Evolutionary conservation across 2,888 invertebrate genomes (phyloP).

Genomic region (Emmelina monodactyla): DNA sequence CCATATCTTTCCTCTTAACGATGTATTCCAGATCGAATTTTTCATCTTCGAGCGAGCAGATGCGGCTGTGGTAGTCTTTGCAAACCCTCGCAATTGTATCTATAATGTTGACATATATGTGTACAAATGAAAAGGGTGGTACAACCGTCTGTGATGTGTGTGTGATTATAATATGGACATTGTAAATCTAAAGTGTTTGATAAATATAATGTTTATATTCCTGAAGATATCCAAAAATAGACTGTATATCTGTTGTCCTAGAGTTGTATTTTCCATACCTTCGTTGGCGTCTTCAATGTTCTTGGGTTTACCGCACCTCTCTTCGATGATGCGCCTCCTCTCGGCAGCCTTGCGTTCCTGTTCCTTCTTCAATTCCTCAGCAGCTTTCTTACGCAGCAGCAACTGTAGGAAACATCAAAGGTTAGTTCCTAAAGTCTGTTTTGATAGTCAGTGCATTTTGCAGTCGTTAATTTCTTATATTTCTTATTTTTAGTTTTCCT

Average conservation of each 20-base stretch:
- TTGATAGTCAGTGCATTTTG: no score
- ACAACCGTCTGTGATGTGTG: not conserved
- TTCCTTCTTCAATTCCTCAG: slow-evolving; percentile 99
- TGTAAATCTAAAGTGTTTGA: no score
- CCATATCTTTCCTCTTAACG: slow-evolving; percentile 98
- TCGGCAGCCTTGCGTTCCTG: slow-evolving; percentile 99
- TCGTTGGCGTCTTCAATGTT: slow-evolving; percentile 91
- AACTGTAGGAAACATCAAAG: slow-evolving; percentile 74
- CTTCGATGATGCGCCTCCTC: slow-evolving; percentile 95
- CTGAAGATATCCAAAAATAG: not conserved
- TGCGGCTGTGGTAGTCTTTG: slow-evolving; percentile 89
- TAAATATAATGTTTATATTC: not conserved
- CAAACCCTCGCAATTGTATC: slow-evolving; percentile 78
- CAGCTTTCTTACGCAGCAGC: slow-evolving; percentile 99
- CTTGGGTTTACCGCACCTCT: slow-evolving; percentile 93
- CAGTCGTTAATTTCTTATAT: not conserved
- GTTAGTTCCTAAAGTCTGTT: no score
- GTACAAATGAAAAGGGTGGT: not conserved
- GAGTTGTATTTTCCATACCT: slow-evolving; percentile 69
- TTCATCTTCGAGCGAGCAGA: slow-evolving; percentile 87
- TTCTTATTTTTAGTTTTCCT: not conserved
- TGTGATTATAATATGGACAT: not conserved
- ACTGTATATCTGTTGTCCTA: not conserved
- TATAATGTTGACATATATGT: slow-evolving; percentile 47
- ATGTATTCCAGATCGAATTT: slow-evolving; percentile 99